These are phyloP conservation scores for Chloromyia formosa DNA, from an alignment of 2,888 invertebrate genomes.

Conservation along the genomic window DNA sequence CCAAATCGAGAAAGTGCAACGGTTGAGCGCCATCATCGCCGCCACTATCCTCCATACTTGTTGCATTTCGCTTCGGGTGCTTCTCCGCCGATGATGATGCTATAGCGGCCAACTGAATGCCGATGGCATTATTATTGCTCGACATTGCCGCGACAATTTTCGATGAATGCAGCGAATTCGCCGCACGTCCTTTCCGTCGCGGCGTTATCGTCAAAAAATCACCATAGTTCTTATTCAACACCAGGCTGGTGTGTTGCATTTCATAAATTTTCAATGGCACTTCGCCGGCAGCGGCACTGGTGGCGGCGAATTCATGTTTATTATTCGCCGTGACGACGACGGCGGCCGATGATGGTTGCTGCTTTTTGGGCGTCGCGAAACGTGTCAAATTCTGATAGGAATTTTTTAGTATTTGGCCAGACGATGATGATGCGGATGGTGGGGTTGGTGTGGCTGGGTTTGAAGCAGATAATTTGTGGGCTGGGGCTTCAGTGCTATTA, in stretches of 20 bases:
- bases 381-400: constrained; percentile 35
- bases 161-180: constrained; percentile 46
- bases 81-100: neutral
- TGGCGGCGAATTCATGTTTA: constrained; percentile 17
- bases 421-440: constrained; percentile 40
- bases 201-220: constrained; percentile 60
- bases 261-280: constrained; percentile 45
- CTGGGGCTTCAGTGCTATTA: constrained; percentile 40
- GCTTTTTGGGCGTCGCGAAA: constrained; percentile 23
- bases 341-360: neutral
- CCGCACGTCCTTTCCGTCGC: constrained; percentile 55
- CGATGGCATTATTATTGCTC: neutral
- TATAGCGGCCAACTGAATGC: too few species aligned
- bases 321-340: too few species aligned
- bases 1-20: constrained; percentile 49
- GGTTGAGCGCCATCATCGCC: constrained; percentile 15
- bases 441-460: constrained; percentile 46
- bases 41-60: neutral
- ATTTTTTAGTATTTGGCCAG: constrained; percentile 27
- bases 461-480: constrained; percentile 44
- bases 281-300: constrained; percentile 43
- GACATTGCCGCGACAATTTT: constrained; percentile 23
- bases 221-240: constrained; percentile 59
- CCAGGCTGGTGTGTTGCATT: constrained; percentile 48
- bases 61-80: neutral